Evolutionary conservation across 1,140 invertebrate genomes (phyloP).

Genomic region (Rhyacophila brunnea): DNA sequence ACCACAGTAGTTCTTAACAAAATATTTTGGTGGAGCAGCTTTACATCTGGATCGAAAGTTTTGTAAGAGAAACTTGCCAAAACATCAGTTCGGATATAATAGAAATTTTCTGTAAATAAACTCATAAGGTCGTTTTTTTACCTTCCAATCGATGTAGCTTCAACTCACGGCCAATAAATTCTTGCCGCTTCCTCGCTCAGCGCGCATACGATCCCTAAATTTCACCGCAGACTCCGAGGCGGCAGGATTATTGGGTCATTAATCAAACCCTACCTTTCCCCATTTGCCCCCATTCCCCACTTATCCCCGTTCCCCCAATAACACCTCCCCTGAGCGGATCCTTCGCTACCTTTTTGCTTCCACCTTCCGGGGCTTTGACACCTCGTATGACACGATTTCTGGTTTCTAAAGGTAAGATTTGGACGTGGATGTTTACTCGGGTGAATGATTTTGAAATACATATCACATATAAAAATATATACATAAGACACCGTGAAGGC

Average conservation of each 20-base stretch:
- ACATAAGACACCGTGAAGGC: too few species aligned
- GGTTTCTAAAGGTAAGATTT: too few species aligned
- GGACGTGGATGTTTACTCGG: too few species aligned
- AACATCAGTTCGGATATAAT: too few species aligned
- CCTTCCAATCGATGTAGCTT: constrained; percentile 19
- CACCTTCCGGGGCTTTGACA: not conserved
- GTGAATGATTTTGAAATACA: too few species aligned
- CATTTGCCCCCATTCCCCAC: constrained; percentile 1
- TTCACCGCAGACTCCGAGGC: constrained; percentile 35
- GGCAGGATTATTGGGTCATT: constrained; percentile 37
- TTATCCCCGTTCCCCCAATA: constrained; percentile 9
- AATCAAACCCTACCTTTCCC: constrained; percentile 32
- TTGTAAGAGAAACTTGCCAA: too few species aligned
- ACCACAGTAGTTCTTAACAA: too few species aligned
- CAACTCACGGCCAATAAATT: constrained; percentile 31
- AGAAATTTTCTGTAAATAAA: too few species aligned
- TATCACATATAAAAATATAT: too few species aligned
- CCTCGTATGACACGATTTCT: constrained; percentile 17
- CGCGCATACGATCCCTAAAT: constrained; percentile 30
- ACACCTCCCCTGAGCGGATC: constrained; percentile 27
- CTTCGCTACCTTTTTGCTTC: constrained; percentile 6
- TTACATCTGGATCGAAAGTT: too few species aligned
- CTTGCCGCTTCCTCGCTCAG: constrained; percentile 26
- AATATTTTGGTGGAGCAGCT: too few species aligned
- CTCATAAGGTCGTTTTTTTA: too few species aligned